phyloP scores from a whole-genome alignment of 2,797 vertebrate species.

The Eleutherodactylus coqui region DNA sequence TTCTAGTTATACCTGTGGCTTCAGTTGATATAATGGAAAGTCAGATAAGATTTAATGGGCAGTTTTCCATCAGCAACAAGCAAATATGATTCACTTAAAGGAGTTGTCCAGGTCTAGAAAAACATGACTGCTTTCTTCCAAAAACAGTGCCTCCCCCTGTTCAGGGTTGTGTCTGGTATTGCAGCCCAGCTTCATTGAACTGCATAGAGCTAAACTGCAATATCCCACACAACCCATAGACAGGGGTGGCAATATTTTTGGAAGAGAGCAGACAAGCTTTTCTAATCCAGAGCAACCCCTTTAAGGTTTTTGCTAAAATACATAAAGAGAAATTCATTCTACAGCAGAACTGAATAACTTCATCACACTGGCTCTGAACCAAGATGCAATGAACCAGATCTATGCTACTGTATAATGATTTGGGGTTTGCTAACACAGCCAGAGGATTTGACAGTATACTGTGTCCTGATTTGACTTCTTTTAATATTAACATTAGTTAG shows the following conservation, averaged over 20 bases:
- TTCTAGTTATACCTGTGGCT: no score
- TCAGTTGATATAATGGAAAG: neutral
- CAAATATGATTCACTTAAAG: neutral
- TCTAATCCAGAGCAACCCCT: no score
- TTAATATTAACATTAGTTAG: neutral
- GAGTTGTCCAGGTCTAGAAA: no score
- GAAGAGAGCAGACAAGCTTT: no score
- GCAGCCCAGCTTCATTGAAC: no score
- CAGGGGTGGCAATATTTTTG: no score
- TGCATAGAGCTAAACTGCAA: no score
- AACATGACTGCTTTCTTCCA: no score
- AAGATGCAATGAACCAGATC: constrained; percentile 9
- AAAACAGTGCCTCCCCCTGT: no score
- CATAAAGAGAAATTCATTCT: neutral
- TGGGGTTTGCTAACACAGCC: constrained; percentile 6
- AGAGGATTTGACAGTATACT: neutral
- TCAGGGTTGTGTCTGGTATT: no score
- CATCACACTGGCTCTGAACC: neutral
- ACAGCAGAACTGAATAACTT: neutral
- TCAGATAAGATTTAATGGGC: neutral
- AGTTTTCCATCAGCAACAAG: neutral
- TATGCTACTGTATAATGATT: constrained; percentile 19
- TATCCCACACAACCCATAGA: no score
- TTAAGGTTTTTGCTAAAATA: neutral
- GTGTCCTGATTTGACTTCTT: neutral